Percentiles rank a stretch among this genome's conserved stretches.
Evolutionary conservation across 92 coral and sea anemone species (phyloP).

Genomic region (Palythoa grandis): DNA sequence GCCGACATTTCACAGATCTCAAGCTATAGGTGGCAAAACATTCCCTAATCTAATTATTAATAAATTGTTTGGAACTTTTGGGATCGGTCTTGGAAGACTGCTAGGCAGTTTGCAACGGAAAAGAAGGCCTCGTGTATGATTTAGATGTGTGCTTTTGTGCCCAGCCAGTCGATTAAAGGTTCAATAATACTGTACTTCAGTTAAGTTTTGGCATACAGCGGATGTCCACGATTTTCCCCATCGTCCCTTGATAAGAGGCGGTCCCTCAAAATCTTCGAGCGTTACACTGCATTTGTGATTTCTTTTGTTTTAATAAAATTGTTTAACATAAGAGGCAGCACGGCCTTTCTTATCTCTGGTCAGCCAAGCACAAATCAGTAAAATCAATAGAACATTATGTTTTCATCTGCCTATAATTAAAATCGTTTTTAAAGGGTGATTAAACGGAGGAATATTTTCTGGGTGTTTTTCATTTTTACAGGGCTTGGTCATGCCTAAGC

Average conservation of each 20-base stretch:
- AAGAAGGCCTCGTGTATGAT: background rate
- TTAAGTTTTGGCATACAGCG: background rate
- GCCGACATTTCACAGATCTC: conserved; percentile 49
- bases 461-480: background rate
- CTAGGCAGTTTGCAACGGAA: conserved; percentile 26
- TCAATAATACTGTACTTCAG: background rate
- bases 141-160: background rate
- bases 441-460: background rate
- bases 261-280: background rate
- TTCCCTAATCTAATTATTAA: conserved; percentile 34
- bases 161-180: background rate
- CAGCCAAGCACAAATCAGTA: background rate
- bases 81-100: conserved; percentile 20
- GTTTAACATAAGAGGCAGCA: background rate
- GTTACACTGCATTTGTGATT: too few relatives aligned
- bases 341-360: conserved; percentile 25
- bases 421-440: conserved; percentile 11
- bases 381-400: background rate
- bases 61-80: conserved; percentile 26
- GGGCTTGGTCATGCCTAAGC: background rate
- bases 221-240: background rate
- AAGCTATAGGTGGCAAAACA: conserved; percentile 46
- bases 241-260: background rate
- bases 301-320: background rate
- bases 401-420: background rate